Percentiles rank a stretch among this genome's conserved stretches.
Conservation (phyloP, 37 sponge, comb jelly and placozoan species). For the Mnemiopsis leidyi region DNA sequence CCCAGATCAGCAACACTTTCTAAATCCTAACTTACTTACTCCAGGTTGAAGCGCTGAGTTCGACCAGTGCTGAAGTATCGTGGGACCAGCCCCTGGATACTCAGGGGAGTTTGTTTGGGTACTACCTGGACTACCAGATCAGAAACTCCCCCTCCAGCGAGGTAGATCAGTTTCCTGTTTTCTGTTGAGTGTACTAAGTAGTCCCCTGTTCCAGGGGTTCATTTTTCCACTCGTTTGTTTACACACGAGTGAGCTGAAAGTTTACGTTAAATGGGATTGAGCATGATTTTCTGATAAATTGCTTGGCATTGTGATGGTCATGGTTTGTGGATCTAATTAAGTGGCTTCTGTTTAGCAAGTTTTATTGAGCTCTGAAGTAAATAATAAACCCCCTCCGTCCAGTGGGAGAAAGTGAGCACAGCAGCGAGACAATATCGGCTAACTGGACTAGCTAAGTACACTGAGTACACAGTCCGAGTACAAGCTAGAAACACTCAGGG, state of each 20-base stretch:
- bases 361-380: no score
- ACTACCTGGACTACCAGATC: conserved; percentile 35
- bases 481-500: conserved; percentile 47
- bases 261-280: no score
- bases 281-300: not conserved
- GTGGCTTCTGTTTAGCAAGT: no score
- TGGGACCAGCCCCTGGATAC: conserved; percentile 61
- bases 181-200: no score
- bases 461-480: conserved; percentile 16
- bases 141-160: conserved; percentile 35
- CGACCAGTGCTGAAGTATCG: conserved; percentile 27
- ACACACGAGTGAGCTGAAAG: no score
- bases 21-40: not conserved
- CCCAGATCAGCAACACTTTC: no score
- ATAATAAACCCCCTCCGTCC: not conserved
- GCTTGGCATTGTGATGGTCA: not conserved
- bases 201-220: no score
- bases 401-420: conserved; percentile 49
- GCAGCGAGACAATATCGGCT: not conserved
- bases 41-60: conserved; percentile 11
- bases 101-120: conserved; percentile 26
- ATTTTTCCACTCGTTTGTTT: no score
- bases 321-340: no score
- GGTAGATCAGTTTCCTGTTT: no score
- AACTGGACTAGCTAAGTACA: conserved; percentile 33